phyloP scores from a whole-genome alignment of 2,797 vertebrate genomes.

The Helicolenus hilgendorfi region DNA sequence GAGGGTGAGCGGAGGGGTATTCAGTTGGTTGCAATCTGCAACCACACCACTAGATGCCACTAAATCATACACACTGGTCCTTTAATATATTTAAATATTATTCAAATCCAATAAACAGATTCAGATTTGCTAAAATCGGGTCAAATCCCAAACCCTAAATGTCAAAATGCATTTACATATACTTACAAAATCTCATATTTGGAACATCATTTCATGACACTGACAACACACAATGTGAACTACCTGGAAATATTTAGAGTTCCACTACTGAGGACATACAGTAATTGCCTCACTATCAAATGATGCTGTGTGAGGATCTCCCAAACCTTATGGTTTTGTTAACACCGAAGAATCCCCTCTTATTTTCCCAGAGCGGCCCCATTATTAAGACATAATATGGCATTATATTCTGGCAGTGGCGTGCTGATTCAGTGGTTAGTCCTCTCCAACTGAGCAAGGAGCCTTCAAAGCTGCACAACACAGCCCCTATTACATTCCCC shows the following conservation, averaged over 20 bases:
- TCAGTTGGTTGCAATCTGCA: not conserved
- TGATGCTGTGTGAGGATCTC: not conserved
- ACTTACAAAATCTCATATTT: not conserved
- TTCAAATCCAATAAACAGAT: not conserved
- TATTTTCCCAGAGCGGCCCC: not conserved
- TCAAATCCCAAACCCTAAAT: not conserved
- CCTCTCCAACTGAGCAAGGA: constrained; percentile 45
- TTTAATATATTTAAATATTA: not conserved
- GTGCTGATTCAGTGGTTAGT: constrained; percentile 47
- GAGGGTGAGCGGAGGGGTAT: accelerated
- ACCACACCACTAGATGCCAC: not conserved
- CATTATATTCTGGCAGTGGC: constrained; percentile 14
- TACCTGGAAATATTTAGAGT: not conserved
- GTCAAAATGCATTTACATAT: not conserved
- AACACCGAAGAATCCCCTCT: not conserved
- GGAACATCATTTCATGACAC: not conserved
- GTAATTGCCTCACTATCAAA: not conserved
- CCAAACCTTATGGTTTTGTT: constrained; percentile 16
- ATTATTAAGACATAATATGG: constrained; percentile 38
- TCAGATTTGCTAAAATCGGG: not conserved
- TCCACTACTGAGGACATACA: not conserved
- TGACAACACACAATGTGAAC: not conserved
- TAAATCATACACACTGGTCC: not conserved
- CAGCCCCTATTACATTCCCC: constrained; percentile 39
- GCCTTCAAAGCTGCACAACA: constrained; percentile 56